phyloP scores from a whole-genome alignment of 2,797 vertebrate species.

The Naso thynnoides region DNA sequence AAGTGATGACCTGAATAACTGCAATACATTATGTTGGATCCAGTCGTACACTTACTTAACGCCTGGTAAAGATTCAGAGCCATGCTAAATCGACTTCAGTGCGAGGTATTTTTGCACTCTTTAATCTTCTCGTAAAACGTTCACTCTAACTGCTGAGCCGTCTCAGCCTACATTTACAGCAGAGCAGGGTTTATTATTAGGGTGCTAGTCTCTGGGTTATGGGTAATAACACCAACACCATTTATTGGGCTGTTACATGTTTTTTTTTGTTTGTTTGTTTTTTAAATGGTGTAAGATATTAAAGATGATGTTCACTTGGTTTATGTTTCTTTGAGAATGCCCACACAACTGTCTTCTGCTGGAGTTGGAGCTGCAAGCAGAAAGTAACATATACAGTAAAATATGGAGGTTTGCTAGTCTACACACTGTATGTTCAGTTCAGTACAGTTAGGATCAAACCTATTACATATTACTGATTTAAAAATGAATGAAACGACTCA shows the following conservation, averaged over 20 bases:
- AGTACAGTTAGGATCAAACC: neutral
- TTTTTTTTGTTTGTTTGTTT: neutral
- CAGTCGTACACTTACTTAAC: constrained; percentile 7
- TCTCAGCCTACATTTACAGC: neutral
- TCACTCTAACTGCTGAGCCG: neutral
- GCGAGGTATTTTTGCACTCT: constrained; percentile 14
- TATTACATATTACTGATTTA: neutral
- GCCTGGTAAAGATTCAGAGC: neutral
- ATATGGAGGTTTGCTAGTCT: neutral
- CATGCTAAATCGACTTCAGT: neutral
- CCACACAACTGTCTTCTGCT: neutral
- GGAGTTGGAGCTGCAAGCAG: neutral
- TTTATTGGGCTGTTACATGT: neutral
- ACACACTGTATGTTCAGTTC: neutral
- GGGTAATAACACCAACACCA: neutral
- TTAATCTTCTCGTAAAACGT: constrained; percentile 25
- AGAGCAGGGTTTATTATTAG: neutral
- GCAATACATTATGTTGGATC: neutral
- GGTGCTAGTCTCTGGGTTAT: neutral
- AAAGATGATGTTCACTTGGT: neutral
- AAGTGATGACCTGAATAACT: constrained; percentile 1
- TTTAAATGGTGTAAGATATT: neutral
- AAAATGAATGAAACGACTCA: neutral
- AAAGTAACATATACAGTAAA: neutral
- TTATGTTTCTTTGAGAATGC: neutral